Conservation (phyloP, 2,113 vertebrate species). For the Oncorhynchus masou region DNA sequence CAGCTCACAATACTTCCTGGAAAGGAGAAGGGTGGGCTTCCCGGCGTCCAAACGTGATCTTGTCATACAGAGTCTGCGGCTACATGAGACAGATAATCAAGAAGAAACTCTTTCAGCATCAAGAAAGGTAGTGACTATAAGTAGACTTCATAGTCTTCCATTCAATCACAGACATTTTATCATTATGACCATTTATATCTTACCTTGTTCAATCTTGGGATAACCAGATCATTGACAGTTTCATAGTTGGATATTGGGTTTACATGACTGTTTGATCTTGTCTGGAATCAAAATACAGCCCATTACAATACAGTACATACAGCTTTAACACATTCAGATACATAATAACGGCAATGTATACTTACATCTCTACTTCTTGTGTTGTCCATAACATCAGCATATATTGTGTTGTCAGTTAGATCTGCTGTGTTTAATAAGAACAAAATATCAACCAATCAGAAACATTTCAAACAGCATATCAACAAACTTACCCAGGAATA, state of each 20-base stretch:
- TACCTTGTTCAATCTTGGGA: not conserved
- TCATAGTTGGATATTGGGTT: not conserved
- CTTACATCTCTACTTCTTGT: not conserved
- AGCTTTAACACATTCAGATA: too few relatives aligned
- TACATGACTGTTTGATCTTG: too few relatives aligned
- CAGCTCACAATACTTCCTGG: not conserved
- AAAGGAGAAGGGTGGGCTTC: not conserved
- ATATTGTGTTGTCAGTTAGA: too few relatives aligned
- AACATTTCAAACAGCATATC: too few relatives aligned
- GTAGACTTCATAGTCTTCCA: too few relatives aligned
- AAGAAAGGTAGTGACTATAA: too few relatives aligned
- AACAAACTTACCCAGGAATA: too few relatives aligned
- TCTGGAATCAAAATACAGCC: too few relatives aligned
- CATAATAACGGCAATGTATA: not conserved
- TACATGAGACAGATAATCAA: not conserved
- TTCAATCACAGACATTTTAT: too few relatives aligned
- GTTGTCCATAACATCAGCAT: not conserved
- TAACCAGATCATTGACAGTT: not conserved
- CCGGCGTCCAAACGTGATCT: not conserved
- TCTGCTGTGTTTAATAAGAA: slow-evolving; percentile 5
- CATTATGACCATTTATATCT: not conserved
- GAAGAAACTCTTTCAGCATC: not conserved
- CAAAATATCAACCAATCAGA: too few relatives aligned
- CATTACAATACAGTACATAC: too few relatives aligned
- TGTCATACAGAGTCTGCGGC: not conserved